Conservation (phyloP, 2,888 invertebrate genomes). For the Thymelicus lineola region DNA sequence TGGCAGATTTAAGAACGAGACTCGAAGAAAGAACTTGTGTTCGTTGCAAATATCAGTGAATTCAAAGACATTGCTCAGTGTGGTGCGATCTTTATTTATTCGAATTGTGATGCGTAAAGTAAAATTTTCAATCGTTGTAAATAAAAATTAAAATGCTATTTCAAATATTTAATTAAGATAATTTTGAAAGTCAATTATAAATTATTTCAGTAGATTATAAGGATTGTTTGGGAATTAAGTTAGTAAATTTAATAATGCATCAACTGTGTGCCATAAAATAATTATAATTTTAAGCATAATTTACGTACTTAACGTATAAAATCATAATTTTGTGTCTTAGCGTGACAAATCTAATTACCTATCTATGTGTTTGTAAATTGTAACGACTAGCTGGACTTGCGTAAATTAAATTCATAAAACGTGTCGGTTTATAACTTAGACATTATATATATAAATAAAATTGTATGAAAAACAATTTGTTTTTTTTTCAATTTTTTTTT, state of each 20-base stretch:
- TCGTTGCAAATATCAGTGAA: conserved; percentile 42
- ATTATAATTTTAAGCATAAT: conserved; percentile 18
- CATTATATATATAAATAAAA: too few species aligned
- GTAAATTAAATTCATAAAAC: too few species aligned
- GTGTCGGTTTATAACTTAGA: too few species aligned
- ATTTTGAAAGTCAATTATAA: not conserved
- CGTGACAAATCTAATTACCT: too few species aligned
- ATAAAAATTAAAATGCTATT: too few species aligned
- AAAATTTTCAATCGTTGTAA: conserved; percentile 8
- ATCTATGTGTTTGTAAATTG: too few species aligned
- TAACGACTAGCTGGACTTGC: too few species aligned
- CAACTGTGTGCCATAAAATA: conserved; percentile 15
- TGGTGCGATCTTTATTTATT: conserved; percentile 11
- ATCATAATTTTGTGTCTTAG: too few species aligned
- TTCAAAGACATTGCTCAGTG: not conserved
- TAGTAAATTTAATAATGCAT: not conserved
- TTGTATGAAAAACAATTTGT: too few species aligned
- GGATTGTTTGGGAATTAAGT: not conserved
- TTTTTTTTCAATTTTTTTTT: too few species aligned
- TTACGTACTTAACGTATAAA: not conserved
- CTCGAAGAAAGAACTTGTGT: conserved; percentile 40
- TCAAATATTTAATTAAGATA: not conserved
- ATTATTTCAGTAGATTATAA: not conserved
- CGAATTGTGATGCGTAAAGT: conserved; percentile 10
- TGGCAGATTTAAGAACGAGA: conserved; percentile 87